Base-by-base conservation (phyloP, 2,888 invertebrate species). In the Automeris io region DNA sequence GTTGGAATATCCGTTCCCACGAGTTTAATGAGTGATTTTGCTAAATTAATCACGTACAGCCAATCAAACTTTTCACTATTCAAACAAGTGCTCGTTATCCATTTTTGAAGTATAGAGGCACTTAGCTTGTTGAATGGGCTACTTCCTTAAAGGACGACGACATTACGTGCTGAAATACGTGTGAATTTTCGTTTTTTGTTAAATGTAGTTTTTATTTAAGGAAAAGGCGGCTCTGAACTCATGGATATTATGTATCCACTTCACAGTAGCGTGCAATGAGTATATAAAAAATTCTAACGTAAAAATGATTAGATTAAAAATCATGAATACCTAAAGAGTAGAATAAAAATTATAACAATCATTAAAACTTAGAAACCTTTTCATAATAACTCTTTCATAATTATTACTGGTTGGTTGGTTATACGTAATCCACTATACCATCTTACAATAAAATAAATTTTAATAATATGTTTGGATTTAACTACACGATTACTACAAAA, bases 1-100 rank as follows among this genome's bases (percentile, higher is more conserved):
- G 46, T 49, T 41, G 39, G 43, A 47, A 55, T 61, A 71, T 82
- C 82, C 82, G 72, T 80, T 85, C 82, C 62, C 80, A 80, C 43
- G 21, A 44, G 40, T 45, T 51, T 40, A 53, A 54, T 43, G 43
- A 51, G 45, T 56, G 57, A 48, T 61, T 61, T 47, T 37, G 66
- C 67, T 59, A 64, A 73, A 70, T 68, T 65, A 41, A 70, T 78
- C 80, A 79, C 81, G 80, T 80, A 61, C 63, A 18, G 43, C 44
- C 51, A 47, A 64, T 62, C 50, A 60, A 57, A 53, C 36, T 36
- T 42, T 61, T 59, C 65, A 70, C 61, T 59, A 63, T 66, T 67
- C 57, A 66, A 55, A 50, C 53, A 48, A 57, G 51, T 42, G 33
- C 49, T 37, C 40, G 42, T 42, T 21, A 19, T 45, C 45, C 37